Evolutionary conservation across 2,113 vertebrate species (phyloP).

Genomic region (Pampusana beccarii): DNA sequence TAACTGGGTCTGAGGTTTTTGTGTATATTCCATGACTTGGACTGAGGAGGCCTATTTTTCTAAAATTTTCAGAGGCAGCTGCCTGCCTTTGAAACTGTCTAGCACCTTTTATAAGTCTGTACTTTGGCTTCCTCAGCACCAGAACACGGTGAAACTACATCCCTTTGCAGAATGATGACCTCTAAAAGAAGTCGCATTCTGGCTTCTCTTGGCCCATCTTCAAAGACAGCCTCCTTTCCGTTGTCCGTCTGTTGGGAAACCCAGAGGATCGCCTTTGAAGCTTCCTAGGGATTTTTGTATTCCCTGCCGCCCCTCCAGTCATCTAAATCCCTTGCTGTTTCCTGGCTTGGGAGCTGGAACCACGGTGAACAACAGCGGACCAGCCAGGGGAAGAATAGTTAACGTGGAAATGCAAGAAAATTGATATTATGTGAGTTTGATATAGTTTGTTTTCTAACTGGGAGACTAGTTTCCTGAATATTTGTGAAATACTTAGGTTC

Average conservation of each 20-base stretch:
- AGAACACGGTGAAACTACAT: conserved; percentile 3
- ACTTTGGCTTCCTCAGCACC: conserved; percentile 14
- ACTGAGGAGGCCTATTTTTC: neutral
- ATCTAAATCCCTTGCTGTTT: conserved; percentile 27
- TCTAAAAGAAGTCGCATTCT: conserved; percentile 15
- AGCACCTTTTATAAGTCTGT: conserved; percentile 30
- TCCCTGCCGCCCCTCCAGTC: conserved; percentile 16
- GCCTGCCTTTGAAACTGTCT: conserved; percentile 18
- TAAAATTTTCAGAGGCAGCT: conserved; percentile 5
- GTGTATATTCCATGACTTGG: neutral
- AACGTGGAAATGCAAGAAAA: neutral
- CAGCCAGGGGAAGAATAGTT: neutral
- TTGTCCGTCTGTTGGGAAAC: neutral
- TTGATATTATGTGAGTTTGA: neutral
- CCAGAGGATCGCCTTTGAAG: conserved; percentile 18
- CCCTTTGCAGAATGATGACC: neutral
- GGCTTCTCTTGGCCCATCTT: conserved; percentile 11
- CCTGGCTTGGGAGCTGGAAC: neutral
- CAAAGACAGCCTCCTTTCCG: conserved; percentile 29
- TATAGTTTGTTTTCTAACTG: neutral
- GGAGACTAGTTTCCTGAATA: neutral
- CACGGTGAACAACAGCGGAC: neutral
- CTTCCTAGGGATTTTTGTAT: conserved; percentile 48
- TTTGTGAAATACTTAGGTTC: neutral
- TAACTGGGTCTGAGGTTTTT: neutral